A percentile compares a stretch with the other conserved stretches of the same genome.
Conservation (phyloP, 2,113 vertebrate genomes). For the Myotis davidii region DNA sequence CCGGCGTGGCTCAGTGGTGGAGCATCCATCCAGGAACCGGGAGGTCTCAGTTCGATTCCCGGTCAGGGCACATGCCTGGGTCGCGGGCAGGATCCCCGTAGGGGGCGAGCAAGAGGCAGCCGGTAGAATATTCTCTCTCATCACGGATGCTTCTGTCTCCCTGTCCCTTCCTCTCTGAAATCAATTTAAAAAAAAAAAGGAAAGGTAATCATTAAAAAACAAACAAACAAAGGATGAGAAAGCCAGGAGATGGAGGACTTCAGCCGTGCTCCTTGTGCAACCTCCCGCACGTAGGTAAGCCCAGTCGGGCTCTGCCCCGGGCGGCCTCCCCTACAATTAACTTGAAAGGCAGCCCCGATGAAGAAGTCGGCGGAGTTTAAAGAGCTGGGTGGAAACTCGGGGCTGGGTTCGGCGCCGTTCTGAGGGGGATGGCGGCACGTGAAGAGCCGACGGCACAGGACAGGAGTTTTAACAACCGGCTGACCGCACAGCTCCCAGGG, state of each 20-base stretch:
- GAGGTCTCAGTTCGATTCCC: too few species aligned
- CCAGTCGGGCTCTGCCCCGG: background rate
- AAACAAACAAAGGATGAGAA: background rate
- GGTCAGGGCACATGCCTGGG: too few species aligned
- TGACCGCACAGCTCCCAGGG: background rate
- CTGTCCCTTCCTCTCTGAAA: too few species aligned
- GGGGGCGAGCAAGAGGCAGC: too few species aligned
- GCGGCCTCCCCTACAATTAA: slow-evolving; percentile 57
- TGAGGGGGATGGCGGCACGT: background rate
- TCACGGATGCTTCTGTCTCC: too few species aligned
- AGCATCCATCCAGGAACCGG: accelerated
- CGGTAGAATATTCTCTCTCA: too few species aligned
- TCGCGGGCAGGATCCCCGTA: too few species aligned
- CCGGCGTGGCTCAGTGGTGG: too few species aligned
- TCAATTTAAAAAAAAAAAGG: too few species aligned
- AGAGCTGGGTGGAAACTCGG: slow-evolving; percentile 53
- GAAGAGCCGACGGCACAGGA: slow-evolving; percentile 20
- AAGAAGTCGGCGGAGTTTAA: slow-evolving; percentile 41
- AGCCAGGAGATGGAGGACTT: background rate
- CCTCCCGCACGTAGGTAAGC: slow-evolving; percentile 19
- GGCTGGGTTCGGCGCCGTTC: slow-evolving; percentile 54
- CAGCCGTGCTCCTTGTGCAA: background rate
- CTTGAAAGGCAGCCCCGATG: slow-evolving; percentile 25
- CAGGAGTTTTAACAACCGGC: slow-evolving; percentile 27
- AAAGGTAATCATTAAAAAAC: too few species aligned